phyloP scores from a whole-genome alignment of 2,113 vertebrate genomes.

The Halcyon malimbica region DNA sequence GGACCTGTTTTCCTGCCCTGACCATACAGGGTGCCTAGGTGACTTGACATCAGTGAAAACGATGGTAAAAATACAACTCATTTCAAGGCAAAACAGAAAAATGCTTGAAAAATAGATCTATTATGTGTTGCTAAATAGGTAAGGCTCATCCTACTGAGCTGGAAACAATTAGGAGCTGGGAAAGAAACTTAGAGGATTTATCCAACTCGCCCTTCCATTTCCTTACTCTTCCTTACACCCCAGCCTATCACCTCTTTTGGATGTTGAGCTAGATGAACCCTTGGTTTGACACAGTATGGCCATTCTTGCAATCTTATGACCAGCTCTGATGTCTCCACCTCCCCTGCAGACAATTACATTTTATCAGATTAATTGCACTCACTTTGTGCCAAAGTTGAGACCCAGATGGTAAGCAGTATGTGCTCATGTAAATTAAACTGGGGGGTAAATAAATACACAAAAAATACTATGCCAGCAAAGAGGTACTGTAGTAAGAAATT shows the following conservation, averaged over 20 bases:
- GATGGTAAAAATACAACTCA: neutral
- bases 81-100: neutral
- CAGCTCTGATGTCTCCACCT: neutral
- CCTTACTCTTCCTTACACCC: neutral
- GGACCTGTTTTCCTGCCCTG: neutral
- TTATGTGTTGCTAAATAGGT: neutral
- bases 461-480: neutral
- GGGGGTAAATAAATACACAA: neutral
- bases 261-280: neutral
- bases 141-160: neutral
- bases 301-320: neutral
- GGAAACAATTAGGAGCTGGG: neutral
- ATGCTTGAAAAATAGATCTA: neutral
- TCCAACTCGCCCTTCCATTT: neutral
- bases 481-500: neutral
- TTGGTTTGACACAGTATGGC: neutral
- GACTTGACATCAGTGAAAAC: neutral
- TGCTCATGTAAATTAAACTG: neutral
- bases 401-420: neutral
- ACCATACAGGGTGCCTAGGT: neutral
- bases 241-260: neutral
- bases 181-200: neutral
- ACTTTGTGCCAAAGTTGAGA: neutral
- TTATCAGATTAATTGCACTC: neutral
- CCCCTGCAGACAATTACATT: neutral